These are phyloP conservation scores for Erpetoichthys calabaricus DNA, from an alignment of 2,797 vertebrate species.

Conservation along the genomic window DNA sequence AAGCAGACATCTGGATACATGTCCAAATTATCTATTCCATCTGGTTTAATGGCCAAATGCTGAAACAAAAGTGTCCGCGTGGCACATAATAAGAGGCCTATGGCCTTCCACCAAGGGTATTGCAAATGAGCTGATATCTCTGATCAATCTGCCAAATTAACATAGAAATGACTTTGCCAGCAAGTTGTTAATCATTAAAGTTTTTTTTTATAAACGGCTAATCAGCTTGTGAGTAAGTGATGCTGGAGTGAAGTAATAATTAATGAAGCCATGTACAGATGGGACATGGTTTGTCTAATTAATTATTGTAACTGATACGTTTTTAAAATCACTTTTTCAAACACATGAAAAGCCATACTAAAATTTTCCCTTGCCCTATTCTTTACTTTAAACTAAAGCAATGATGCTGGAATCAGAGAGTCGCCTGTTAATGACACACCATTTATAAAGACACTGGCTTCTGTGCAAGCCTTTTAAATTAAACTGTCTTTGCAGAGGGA, in stretches of 20 bases:
- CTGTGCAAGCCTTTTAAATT: no score
- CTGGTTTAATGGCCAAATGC: no score
- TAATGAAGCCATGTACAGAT: constrained; percentile 42
- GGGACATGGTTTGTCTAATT: constrained; percentile 37
- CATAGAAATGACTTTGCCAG: constrained; percentile 35
- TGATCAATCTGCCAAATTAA: constrained; percentile 28
- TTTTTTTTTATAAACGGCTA: constrained; percentile 43
- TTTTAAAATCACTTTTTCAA: background rate
- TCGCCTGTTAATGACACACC: no score
- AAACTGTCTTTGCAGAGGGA: no score
- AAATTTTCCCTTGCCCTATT: no score
- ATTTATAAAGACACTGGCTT: no score
- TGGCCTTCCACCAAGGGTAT: constrained; percentile 15
- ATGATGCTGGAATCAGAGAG: no score
- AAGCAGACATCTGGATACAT: no score
- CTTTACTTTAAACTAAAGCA: no score
- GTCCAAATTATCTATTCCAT: no score
- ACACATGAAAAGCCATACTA: no score
- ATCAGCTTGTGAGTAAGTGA: constrained; percentile 32
- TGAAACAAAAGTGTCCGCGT: background rate
- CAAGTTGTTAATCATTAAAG: constrained; percentile 42
- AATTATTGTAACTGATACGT: constrained; percentile 29
- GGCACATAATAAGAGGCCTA: constrained; percentile 11
- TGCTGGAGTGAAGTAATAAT: constrained; percentile 44
- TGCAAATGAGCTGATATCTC: constrained; percentile 18